These are phyloP conservation scores for Nipponia nippon DNA, from an alignment of 2,113 vertebrate genomes.

Conservation along the genomic window DNA sequence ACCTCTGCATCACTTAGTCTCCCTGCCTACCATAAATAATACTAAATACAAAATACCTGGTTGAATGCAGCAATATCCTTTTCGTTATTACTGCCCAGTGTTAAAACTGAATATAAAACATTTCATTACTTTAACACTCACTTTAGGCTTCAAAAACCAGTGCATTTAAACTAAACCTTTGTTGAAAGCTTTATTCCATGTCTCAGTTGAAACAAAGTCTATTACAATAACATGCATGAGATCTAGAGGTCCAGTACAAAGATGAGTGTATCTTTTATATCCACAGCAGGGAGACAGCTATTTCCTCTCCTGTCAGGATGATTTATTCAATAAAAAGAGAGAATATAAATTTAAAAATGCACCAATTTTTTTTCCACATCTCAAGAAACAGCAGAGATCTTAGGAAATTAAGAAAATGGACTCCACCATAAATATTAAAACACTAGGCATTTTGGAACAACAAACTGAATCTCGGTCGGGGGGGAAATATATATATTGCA, in stretches of 20 bases:
- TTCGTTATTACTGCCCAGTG: background rate
- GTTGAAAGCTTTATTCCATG: background rate
- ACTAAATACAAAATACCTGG: background rate
- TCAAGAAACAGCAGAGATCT: background rate
- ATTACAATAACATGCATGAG: slow-evolving; percentile 12
- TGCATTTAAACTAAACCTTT: background rate
- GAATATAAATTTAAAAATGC: background rate
- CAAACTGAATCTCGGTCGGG: background rate
- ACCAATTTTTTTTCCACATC: background rate
- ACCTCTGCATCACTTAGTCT: background rate
- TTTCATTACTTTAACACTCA: background rate
- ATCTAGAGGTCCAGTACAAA: slow-evolving; percentile 8
- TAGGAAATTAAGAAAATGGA: background rate
- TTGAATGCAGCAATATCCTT: background rate
- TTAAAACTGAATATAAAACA: slow-evolving; percentile 7
- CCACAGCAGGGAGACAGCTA: background rate
- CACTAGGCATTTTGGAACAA: background rate
- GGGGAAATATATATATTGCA: background rate
- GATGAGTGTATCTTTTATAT: background rate
- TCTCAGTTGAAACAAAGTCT: slow-evolving; percentile 8
- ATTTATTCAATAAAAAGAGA: slow-evolving; percentile 8
- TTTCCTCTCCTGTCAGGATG: background rate
- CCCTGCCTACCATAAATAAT: background rate
- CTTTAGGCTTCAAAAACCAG: background rate
- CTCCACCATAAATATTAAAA: background rate